Percentiles rank a stretch among this genome's conserved stretches.
These are phyloP conservation scores for Podiceps cristatus DNA, from an alignment of 2,113 vertebrate species.

Conservation along the genomic window DNA sequence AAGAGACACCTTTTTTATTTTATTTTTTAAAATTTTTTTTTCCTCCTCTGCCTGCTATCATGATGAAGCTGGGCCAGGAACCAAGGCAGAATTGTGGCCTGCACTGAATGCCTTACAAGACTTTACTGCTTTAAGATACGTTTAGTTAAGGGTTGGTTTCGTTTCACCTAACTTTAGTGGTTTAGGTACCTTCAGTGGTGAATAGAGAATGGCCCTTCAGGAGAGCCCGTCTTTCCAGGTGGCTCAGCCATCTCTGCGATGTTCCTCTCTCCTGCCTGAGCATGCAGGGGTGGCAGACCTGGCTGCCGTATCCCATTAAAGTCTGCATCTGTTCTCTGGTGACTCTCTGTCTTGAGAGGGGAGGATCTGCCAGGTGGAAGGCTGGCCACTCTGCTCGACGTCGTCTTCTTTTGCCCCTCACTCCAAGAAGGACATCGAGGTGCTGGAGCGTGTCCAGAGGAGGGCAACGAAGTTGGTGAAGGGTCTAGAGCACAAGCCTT, in stretches of 20 bases:
- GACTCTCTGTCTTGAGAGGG: background rate
- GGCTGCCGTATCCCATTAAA: background rate
- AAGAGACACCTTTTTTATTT: background rate
- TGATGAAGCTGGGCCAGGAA: background rate
- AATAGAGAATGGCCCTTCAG: background rate
- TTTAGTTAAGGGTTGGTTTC: background rate
- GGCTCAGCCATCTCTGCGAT: background rate
- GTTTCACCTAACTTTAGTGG: background rate
- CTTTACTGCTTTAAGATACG: background rate
- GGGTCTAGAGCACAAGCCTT: no score
- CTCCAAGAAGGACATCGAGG: no score
- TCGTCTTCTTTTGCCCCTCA: no score
- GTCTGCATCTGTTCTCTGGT: background rate
- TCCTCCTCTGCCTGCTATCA: background rate
- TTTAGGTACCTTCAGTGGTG: background rate
- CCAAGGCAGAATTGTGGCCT: background rate
- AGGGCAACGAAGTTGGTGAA: no score
- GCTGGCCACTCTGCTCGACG: fast-evolving
- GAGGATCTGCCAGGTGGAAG: background rate
- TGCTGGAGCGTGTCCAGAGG: no score
- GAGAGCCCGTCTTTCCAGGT: background rate
- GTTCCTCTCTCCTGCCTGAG: background rate
- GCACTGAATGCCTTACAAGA: background rate
- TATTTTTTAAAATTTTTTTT: no score
- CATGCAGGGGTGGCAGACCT: background rate